Evolutionary conservation across 2,888 invertebrate genomes (phyloP).

Genomic region (Cloeon dipterum): DNA sequence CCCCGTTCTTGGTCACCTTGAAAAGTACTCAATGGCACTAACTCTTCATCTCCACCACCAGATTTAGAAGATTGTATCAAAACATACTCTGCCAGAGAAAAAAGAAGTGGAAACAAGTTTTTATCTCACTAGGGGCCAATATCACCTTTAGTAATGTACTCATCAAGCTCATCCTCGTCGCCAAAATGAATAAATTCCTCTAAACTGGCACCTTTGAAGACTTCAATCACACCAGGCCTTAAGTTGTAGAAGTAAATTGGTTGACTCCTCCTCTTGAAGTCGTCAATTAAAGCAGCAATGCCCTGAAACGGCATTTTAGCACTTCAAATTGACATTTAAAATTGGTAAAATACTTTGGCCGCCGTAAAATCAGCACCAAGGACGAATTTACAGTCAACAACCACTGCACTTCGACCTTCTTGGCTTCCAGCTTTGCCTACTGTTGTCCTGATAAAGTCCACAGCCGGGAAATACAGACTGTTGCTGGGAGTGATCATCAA

Average conservation of each 20-base stretch:
- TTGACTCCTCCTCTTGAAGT: constrained; percentile 44
- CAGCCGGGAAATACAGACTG: constrained; percentile 61
- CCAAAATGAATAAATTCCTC: constrained; percentile 34
- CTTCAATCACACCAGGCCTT: constrained; percentile 36
- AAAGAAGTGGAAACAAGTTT: too few relatives aligned
- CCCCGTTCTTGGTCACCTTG: too few relatives aligned
- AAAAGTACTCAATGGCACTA: too few relatives aligned
- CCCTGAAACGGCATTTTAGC: constrained; percentile 23
- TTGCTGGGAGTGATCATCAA: constrained; percentile 56
- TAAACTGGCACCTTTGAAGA: constrained; percentile 41
- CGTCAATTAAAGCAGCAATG: constrained; percentile 48
- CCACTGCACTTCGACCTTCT: constrained; percentile 51
- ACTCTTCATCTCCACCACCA: too few relatives aligned
- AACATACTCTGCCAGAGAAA: too few relatives aligned
- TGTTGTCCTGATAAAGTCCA: constrained; percentile 57
- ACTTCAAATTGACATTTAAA: background rate
- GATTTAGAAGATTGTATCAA: too few relatives aligned
- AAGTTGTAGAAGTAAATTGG: constrained; percentile 46
- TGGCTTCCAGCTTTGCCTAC: constrained; percentile 49
- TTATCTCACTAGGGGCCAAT: too few relatives aligned
- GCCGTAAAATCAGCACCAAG: constrained; percentile 67
- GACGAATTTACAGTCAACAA: constrained; percentile 60
- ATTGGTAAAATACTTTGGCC: constrained; percentile 26
- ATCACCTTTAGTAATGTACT: too few relatives aligned
- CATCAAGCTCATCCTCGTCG: constrained; percentile 32